A percentile compares a stretch with the other conserved stretches of the same genome.
Evolutionary conservation across 2,113 vertebrate species (phyloP).

Genomic region (Tupaia chinensis): DNA sequence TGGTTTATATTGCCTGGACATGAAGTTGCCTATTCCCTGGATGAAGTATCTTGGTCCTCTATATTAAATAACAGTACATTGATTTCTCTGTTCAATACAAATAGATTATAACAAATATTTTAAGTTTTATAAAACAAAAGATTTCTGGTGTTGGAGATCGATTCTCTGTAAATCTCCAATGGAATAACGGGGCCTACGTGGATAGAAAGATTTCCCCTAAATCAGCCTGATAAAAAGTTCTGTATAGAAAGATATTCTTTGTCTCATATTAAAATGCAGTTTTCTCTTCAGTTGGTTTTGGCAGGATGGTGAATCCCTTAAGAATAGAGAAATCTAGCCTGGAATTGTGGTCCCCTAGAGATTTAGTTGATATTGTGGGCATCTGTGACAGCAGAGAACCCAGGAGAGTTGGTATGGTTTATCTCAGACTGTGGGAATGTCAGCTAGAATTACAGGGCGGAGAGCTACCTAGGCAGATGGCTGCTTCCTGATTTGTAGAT

Average conservation of each 20-base stretch:
- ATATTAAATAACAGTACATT: slow-evolving; percentile 62
- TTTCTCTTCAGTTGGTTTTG: neutral
- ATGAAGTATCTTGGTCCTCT: slow-evolving; percentile 41
- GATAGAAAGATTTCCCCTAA: slow-evolving; percentile 43
- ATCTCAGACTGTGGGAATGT: neutral
- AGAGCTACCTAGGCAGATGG: neutral
- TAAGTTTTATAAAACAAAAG: slow-evolving; percentile 72
- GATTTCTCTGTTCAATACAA: slow-evolving; percentile 66
- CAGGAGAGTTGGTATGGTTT: neutral
- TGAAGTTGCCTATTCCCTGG: neutral
- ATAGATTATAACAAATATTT: slow-evolving; percentile 61
- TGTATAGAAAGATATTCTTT: neutral
- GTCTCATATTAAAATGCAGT: neutral
- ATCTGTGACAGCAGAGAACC: neutral
- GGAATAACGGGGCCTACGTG: neutral
- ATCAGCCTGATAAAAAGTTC: slow-evolving; percentile 53
- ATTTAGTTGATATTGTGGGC: neutral
- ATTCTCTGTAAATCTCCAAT: slow-evolving; percentile 72
- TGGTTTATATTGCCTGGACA: neutral
- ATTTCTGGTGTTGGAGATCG: slow-evolving; percentile 76
- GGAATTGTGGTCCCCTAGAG: neutral
- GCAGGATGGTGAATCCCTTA: neutral
- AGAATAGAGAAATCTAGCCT: neutral
- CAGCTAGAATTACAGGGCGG: neutral
- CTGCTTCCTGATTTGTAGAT: neutral